These are phyloP conservation scores for Mantis religiosa DNA, from an alignment of 2,888 invertebrate genomes.

Conservation along the genomic window DNA sequence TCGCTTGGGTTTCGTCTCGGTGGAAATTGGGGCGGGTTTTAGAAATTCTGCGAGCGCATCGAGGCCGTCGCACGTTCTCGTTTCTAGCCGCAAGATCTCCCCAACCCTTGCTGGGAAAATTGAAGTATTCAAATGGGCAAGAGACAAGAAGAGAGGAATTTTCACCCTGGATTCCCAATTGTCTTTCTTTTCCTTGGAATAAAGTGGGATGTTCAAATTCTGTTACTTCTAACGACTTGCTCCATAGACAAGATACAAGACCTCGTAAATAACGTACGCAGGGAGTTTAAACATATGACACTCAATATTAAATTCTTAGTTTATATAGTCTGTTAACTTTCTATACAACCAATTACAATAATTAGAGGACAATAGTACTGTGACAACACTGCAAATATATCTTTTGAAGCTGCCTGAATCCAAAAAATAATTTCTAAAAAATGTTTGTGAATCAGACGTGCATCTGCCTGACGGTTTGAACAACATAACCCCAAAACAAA, in stretches of 20 bases:
- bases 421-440: no score
- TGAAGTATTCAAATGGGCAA: conserved; percentile 2
- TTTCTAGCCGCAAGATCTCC: not conserved
- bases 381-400: no score
- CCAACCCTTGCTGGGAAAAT: not conserved
- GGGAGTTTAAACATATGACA: no score
- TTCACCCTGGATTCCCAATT: not conserved
- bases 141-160: not conserved
- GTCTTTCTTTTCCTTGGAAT: not conserved
- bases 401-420: no score
- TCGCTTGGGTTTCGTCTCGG: conserved; percentile 5
- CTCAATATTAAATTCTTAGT: no score
- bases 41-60: not conserved
- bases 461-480: no score
- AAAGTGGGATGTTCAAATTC: not conserved
- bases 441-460: no score
- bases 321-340: no score
- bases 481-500: no score
- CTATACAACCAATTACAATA: no score
- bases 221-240: not conserved
- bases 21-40: conserved; percentile 11
- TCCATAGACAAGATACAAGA: not conserved
- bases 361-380: no score
- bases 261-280: no score
- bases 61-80: not conserved